Evolutionary conservation across 2,888 invertebrate species (phyloP), one percentile per base, ranked within the genome.

Genomic region (Himalopsyche tibetana): DNA sequence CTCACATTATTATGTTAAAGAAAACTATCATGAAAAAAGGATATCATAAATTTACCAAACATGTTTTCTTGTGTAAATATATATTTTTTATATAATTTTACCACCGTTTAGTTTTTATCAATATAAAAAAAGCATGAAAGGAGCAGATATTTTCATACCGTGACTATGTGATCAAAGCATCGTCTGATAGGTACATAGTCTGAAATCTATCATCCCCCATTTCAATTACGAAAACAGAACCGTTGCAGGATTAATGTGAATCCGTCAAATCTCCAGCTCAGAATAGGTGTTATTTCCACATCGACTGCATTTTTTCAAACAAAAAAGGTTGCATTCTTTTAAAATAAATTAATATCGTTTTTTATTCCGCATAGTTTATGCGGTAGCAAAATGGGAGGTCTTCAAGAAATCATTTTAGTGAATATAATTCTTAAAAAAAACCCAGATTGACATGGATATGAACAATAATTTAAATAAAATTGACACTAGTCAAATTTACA

Each of bases 311-410:
- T 63, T 63, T 63, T 63, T 19, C 63, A 11, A 63, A 19, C 63
- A 63, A 63, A 63, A 56, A 56, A 17, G 63, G 63, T 63, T 63
- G 63, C 63, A 74, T 74, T 74, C 74, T 74, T 74, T 38, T 15
- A 74, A 74, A 74, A 74, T 36, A 74, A 74, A 74, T 74, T 74
- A 74, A 74, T 38, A 38, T 38, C 19, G 12, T 28, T 74, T 74
- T 74, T 74, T 12, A 74, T 38, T 36, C 38, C 1, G 28, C 74
- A 74, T 38, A 38, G 36, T 74, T 74, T 2, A 15, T 19, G 38
- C 36, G 38, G 74, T 74, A 38, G 74, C 74, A 28, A 74, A 74
- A 38, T 74, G 36, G 74, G 38, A 74, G 74, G 74, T 74, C 36
- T 74, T 74, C 15, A 74, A 74, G 5, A 9, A 69, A 69, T 36